Percentiles rank a stretch among this genome's conserved stretches.
These are phyloP conservation scores for Phoxinus phoxinus DNA, from an alignment of 2,113 vertebrate genomes.

Conservation along the genomic window DNA sequence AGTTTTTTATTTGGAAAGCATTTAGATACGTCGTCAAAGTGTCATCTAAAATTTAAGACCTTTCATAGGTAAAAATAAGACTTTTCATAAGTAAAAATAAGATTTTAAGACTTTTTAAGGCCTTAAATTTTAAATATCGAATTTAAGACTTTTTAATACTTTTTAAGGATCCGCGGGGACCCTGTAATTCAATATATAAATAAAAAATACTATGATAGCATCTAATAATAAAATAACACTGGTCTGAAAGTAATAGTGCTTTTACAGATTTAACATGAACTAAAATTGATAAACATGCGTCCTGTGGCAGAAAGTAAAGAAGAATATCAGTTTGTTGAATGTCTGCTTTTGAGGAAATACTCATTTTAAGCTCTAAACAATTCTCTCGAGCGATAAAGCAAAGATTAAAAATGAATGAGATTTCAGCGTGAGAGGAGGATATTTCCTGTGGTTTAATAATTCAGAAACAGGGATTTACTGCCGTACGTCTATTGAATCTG, in stretches of 20 bases:
- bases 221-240: neutral
- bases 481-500: neutral
- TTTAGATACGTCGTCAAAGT: no score
- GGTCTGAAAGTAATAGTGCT: neutral
- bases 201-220: neutral
- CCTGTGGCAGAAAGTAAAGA: neutral
- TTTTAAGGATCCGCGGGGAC: no score
- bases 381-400: neutral
- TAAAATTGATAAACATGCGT: neutral
- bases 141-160: no score
- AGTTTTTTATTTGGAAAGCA: no score
- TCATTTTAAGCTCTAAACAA: neutral
- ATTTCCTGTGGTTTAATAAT: constrained; percentile 16
- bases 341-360: neutral
- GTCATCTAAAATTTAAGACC: no score
- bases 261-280: neutral
- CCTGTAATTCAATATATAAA: neutral
- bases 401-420: neutral
- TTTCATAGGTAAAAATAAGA: no score
- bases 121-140: no score
- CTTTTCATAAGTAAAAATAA: no score
- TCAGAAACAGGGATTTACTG: neutral
- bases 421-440: neutral
- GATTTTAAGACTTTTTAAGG: no score
- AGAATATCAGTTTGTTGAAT: neutral